phyloP scores from a whole-genome alignment of 2,888 invertebrate species.

The Drosophila colorata region DNA sequence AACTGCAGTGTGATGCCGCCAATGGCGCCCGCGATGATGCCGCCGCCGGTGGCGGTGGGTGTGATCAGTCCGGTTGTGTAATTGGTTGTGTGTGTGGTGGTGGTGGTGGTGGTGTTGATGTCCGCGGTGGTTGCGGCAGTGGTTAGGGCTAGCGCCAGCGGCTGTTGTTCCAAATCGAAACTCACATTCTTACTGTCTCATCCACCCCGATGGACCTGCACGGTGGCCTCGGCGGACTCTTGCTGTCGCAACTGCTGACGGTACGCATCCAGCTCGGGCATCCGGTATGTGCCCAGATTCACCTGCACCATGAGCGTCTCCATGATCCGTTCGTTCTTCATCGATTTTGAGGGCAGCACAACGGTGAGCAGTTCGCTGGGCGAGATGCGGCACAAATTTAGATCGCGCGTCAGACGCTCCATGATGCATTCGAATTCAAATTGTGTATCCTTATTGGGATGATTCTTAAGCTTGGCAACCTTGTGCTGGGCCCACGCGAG shows the following conservation, averaged over 20 bases:
- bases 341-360: constrained; percentile 96
- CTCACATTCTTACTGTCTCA: constrained; percentile 85
- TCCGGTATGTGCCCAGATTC: constrained; percentile 95
- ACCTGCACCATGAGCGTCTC: constrained; percentile 97
- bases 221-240: constrained; percentile 92
- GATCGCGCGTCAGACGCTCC: constrained; percentile 95
- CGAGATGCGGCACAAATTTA: constrained; percentile 95
- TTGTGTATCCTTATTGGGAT: constrained; percentile 93
- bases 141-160: constrained; percentile 41
- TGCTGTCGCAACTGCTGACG: constrained; percentile 94
- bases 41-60: constrained; percentile 23
- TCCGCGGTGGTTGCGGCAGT: constrained; percentile 31
- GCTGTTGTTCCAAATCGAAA: constrained; percentile 83
- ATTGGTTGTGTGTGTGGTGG: constrained; percentile 11
- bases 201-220: constrained; percentile 85
- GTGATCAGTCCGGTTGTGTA: constrained; percentile 16
- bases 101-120: constrained; percentile 20
- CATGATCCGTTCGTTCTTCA: constrained; percentile 95
- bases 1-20: constrained; percentile 30
- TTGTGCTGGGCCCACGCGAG: constrained; percentile 94
- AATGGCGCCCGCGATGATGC: constrained; percentile 28
- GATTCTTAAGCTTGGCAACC: constrained; percentile 89
- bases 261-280: constrained; percentile 95
- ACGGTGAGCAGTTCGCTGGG: constrained; percentile 97
- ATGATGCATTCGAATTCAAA: constrained; percentile 96